phyloP scores from a whole-genome alignment of 2,888 invertebrate species.

The Chymomyza amoena region DNA sequence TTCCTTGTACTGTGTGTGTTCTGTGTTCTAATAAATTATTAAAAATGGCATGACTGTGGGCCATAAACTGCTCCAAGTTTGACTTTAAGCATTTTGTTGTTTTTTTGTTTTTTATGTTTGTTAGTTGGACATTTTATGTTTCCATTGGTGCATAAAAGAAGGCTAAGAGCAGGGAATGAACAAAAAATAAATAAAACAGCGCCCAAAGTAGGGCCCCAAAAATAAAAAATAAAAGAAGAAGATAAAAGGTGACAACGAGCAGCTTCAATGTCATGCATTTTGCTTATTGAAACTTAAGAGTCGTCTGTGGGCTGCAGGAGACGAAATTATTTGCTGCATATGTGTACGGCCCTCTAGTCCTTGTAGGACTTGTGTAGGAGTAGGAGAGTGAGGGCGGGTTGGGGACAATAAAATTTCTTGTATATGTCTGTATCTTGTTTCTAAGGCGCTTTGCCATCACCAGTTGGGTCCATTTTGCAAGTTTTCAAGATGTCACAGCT shows the following conservation, averaged over 20 bases:
- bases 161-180: background rate
- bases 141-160: background rate
- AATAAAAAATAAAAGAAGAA: no score
- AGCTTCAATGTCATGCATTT: slow-evolving; percentile 15
- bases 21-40: slow-evolving; percentile 60
- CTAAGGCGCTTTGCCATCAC: no score
- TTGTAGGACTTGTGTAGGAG: no score
- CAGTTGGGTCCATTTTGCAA: no score
- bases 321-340: background rate
- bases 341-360: no score
- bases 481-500: no score
- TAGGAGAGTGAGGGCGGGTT: no score
- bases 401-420: no score
- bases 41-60: slow-evolving; percentile 52
- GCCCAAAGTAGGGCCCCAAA: background rate
- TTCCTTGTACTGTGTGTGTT: background rate
- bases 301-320: slow-evolving; percentile 20
- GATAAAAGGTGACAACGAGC: background rate
- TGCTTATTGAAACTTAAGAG: slow-evolving; percentile 44
- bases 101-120: slow-evolving; percentile 12
- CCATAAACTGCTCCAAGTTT: slow-evolving; percentile 33
- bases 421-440: no score
- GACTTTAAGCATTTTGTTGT: background rate
- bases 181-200: slow-evolving; percentile 8
- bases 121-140: slow-evolving; percentile 12